These are phyloP conservation scores for Platynereis dumerilii DNA, from an alignment of 2,888 invertebrate species.

Conservation along the genomic window DNA sequence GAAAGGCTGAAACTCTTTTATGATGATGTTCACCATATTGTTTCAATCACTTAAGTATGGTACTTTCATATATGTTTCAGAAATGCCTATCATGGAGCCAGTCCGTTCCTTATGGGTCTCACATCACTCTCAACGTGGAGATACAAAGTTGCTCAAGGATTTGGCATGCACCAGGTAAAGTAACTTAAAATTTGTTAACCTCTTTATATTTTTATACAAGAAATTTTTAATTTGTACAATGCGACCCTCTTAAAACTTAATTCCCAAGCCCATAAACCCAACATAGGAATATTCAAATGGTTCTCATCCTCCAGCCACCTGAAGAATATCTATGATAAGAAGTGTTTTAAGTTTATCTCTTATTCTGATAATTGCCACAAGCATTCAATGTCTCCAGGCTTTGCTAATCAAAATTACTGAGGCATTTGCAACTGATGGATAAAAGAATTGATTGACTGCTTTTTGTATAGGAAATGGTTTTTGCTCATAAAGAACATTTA, in stretches of 20 bases:
- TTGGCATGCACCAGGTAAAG: slow-evolving; percentile 80
- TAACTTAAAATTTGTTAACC: background rate
- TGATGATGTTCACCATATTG: no score
- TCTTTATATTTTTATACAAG: background rate
- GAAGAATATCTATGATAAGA: no score
- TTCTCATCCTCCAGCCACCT: background rate
- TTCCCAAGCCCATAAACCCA: background rate
- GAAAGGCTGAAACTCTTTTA: no score
- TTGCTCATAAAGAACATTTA: no score
- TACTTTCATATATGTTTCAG: slow-evolving; percentile 62
- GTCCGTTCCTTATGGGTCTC: slow-evolving; percentile 80
- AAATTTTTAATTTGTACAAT: background rate
- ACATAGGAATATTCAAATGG: background rate
- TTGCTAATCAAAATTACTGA: no score
- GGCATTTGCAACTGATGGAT: no score
- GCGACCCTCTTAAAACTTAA: background rate
- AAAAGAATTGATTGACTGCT: no score
- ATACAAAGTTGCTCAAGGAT: slow-evolving; percentile 74
- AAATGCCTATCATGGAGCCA: slow-evolving; percentile 92
- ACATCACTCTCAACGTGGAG: slow-evolving; percentile 83
- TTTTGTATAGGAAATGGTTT: no score
- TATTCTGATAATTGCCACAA: no score
- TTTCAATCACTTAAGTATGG: no score
- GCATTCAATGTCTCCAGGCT: no score
- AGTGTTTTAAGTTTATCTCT: no score